Base-by-base conservation (phyloP, 2,888 invertebrate genomes). In the Candidula unifasciata region DNA sequence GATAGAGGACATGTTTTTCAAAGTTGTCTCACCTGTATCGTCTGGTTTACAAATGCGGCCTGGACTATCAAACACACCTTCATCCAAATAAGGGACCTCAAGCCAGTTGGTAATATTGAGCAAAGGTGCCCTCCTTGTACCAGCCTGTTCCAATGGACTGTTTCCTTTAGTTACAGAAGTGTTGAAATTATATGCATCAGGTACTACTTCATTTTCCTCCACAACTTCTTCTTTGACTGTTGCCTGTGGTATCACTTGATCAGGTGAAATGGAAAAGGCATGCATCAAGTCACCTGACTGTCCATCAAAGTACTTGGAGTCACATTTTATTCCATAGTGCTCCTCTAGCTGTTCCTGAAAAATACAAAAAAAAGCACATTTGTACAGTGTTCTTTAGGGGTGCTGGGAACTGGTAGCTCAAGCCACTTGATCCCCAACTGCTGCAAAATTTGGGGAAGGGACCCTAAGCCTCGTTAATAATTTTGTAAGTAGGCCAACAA, bases 121-220 rank as follows among this genome's bases (percentile, higher is more conserved):
- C 30, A 89, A 87, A n/a, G 89, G 88, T 27, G 89, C 88, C 57
- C 89, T 84, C 54, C 85, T 87, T 8, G 90, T 90, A 10, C 89
- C 89, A 64, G 88, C 89, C 73, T 89, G 87, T 76, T 90, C 90
- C 35, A 90, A 87, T 82, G 90, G 90, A 76, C 88, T 89, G 3
- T 74, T 60, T 77, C 35, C 24, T 52, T 35, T 64, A 5, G 52
- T 6, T 16, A 76, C 27, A 18, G 21, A 10, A 52, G n/a, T 68
- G 52, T 44, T 68, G 8, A 37, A 78, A 35, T 30, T 37, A 6
- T 30, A 21, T 3, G 16, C 16, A 73, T 57, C 60, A 10, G 35
- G 24, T 13, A 21, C 18, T n/a, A 64, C 35, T 16, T 60, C 44
- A n/a, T 35, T 37, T 24, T 54, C 30, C n/a, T 60, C 37, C 21